Evolutionary conservation across 2,888 invertebrate species (phyloP).

Genomic region (Lasioglossum calceatum): DNA sequence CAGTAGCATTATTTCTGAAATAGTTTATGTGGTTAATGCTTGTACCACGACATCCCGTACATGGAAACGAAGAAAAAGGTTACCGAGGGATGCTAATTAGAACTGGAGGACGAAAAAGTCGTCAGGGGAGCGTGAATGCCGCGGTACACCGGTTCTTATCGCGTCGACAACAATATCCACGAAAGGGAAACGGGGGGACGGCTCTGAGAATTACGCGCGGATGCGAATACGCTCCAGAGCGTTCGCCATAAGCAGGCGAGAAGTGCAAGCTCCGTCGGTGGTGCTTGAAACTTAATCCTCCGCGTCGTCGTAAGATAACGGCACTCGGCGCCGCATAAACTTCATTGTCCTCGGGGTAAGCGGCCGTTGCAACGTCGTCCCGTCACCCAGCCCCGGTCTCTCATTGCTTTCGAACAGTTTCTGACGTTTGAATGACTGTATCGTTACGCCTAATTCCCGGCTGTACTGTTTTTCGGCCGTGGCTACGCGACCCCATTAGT

Average conservation of each 20-base stretch:
- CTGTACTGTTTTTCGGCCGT: conserved; percentile 13
- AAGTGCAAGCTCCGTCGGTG: conserved; percentile 67
- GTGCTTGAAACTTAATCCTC: conserved; percentile 76
- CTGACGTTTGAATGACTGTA: conserved; percentile 20
- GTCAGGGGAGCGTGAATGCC: neutral
- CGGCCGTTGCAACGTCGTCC: conserved; percentile 53
- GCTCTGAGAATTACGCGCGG: conserved; percentile 35
- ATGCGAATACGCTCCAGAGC: conserved; percentile 50
- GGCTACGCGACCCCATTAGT: neutral
- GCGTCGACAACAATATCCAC: conserved; percentile 35
- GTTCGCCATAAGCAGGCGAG: conserved; percentile 62
- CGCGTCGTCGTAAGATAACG: conserved; percentile 76
- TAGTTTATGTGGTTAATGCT: neutral
- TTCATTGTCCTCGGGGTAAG: conserved; percentile 72
- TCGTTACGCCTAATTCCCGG: conserved; percentile 9
- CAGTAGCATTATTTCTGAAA: neutral
- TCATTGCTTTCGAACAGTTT: conserved; percentile 51
- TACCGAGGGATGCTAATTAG: neutral
- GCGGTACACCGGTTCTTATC: conserved; percentile 47
- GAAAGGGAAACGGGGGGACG: conserved; percentile 12
- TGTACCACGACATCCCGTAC: neutral
- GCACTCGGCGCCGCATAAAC: conserved; percentile 72
- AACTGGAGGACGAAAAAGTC: conserved; percentile 13
- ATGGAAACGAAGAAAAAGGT: neutral
- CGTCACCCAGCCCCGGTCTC: conserved; percentile 46